A percentile compares a stretch with the other conserved stretches of the same genome.
Conservation (phyloP, 53 echinoderm and acorn worm genomes). For the Hippasteria phrygiana region DNA sequence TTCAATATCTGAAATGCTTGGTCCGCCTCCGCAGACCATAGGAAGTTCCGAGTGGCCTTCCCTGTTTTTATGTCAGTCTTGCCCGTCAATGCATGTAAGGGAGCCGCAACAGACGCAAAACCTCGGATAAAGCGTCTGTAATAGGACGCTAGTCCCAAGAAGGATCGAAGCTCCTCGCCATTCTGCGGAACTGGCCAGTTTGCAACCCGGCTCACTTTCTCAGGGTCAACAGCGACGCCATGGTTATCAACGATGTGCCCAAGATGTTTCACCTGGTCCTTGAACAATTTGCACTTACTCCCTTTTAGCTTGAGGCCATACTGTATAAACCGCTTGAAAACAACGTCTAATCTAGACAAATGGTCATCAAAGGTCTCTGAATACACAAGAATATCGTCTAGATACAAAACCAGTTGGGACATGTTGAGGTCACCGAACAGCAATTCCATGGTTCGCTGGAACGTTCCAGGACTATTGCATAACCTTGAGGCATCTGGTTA, state of each 20-base stretch:
- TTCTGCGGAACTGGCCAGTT: conserved; percentile 22
- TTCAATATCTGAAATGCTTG: not conserved
- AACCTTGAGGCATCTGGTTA: conserved; percentile 70
- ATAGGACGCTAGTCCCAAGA: conserved; percentile 11
- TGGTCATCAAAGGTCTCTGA: not conserved
- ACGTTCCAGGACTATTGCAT: conserved; percentile 75
- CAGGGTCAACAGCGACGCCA: not conserved
- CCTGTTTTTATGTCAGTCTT: conserved; percentile 8
- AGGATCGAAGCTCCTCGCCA: not conserved
- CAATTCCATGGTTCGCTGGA: conserved; percentile 77
- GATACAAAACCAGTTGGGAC: conserved; percentile 22
- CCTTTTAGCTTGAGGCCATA: conserved; percentile 30
- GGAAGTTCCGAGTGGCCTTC: not conserved
- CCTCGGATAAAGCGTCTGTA: not conserved
- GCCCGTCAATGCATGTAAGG: conserved; percentile 9
- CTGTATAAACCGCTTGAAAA: not conserved
- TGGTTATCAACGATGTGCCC: conserved; percentile 6
- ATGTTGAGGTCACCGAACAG: conserved; percentile 77
- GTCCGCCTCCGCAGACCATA: conserved; percentile 43
- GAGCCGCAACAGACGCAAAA: conserved; percentile 10
- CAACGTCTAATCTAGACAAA: not conserved
- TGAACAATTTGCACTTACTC: conserved; percentile 10
- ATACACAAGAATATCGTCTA: conserved; percentile 30
- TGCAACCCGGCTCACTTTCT: not conserved
- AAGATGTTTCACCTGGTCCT: not conserved